phyloP scores from a whole-genome alignment of 2,797 vertebrate genomes.

The Peromyscus eremicus region DNA sequence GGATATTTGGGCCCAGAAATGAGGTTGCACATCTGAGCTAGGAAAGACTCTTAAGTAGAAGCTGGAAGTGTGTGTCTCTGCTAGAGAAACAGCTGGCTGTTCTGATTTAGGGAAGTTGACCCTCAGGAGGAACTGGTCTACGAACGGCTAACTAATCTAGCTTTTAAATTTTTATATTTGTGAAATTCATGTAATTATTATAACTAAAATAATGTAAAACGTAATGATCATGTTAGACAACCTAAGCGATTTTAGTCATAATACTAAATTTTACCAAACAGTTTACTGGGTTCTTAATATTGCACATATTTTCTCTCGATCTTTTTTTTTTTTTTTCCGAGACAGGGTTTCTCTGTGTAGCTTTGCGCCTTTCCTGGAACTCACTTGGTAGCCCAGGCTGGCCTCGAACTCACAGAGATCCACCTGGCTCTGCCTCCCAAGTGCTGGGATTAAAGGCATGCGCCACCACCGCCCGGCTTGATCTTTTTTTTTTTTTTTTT shows the following conservation, averaged over 20 bases:
- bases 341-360: too few species aligned
- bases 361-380: too few species aligned
- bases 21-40: neutral
- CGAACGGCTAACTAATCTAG: neutral
- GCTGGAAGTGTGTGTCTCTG: neutral
- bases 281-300: constrained; percentile 39
- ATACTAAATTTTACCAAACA: neutral
- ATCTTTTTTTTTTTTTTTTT: too few species aligned
- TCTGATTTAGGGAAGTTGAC: constrained; percentile 67
- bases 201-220: constrained; percentile 53
- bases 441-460: too few species aligned
- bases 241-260: constrained; percentile 40
- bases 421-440: too few species aligned
- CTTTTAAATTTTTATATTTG: constrained; percentile 27
- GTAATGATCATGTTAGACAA: constrained; percentile 8
- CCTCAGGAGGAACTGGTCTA: constrained; percentile 14
- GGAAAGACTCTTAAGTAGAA: neutral
- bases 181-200: constrained; percentile 32
- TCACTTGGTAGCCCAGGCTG: too few species aligned
- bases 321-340: too few species aligned
- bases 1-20: neutral
- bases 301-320: neutral
- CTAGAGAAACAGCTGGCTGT: constrained; percentile 7
- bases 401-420: too few species aligned
- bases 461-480: too few species aligned